Percentiles rank a stretch among this genome's conserved stretches.
Conservation (phyloP, 2,797 vertebrate genomes). For the Diglossa cyanea region DNA sequence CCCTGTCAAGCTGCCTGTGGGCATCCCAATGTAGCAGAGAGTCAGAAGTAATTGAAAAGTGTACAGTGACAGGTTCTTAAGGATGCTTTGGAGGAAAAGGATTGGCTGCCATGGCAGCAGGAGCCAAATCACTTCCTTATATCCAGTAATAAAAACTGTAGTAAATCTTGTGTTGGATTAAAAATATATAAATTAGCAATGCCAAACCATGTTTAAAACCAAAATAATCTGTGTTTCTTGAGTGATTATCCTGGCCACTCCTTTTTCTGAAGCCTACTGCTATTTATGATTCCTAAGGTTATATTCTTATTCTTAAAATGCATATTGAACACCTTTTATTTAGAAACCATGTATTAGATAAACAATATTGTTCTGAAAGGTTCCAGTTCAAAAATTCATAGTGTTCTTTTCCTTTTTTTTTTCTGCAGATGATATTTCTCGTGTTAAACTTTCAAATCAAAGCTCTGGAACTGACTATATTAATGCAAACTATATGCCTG, state of each 20-base stretch:
- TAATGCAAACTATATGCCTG: slow-evolving; percentile 95
- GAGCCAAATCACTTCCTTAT: neutral
- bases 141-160: neutral
- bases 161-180: neutral
- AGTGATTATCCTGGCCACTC: neutral
- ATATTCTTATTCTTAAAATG: neutral
- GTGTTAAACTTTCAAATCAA: slow-evolving; percentile 89
- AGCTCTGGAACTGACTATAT: slow-evolving; percentile 86
- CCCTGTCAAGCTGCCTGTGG: neutral
- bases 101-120: neutral
- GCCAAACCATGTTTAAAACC: neutral
- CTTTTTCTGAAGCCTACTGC: neutral
- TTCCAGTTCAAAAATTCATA: neutral
- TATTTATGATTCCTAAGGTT: neutral
- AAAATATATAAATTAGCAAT: neutral
- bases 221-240: neutral
- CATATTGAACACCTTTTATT: neutral
- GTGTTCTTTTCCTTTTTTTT: slow-evolving; percentile 28
- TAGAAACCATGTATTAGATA: neutral
- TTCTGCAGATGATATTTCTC: slow-evolving; percentile 88
- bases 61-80: neutral
- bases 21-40: neutral
- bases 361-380: neutral
- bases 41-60: neutral
- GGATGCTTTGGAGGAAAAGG: neutral